A percentile compares a stretch with the other conserved stretches of the same genome.
Evolutionary conservation across 2,797 vertebrate species (phyloP).

Genomic region (Microctenopoma lineatum): DNA sequence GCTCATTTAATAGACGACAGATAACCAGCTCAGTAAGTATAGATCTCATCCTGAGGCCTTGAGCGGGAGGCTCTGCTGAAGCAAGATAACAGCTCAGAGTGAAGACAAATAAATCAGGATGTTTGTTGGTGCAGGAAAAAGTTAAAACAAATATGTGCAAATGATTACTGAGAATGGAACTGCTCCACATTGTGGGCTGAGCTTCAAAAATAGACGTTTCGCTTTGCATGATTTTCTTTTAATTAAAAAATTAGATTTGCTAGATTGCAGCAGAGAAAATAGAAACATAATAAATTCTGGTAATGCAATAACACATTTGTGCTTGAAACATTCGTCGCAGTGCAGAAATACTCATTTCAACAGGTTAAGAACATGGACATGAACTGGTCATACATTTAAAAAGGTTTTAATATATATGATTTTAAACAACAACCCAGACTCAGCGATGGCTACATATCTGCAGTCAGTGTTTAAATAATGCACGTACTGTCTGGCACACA

Average conservation of each 20-base stretch:
- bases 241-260: background rate
- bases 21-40: conserved; percentile 30
- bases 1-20: conserved; percentile 3
- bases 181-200: background rate
- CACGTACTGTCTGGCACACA: background rate
- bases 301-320: background rate
- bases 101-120: conserved; percentile 6
- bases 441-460: background rate
- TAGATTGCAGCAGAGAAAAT: background rate
- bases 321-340: too few species aligned
- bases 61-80: conserved; percentile 11
- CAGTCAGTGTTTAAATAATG: background rate
- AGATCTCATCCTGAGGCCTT: background rate
- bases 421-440: background rate
- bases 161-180: background rate
- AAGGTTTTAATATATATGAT: too few species aligned
- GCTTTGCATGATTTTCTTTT: background rate
- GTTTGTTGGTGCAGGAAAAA: background rate
- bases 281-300: too few species aligned
- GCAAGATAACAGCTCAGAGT: conserved; percentile 30
- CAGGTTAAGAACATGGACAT: too few species aligned
- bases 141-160: background rate
- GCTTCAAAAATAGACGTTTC: background rate
- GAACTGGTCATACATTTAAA: background rate
- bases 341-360: too few species aligned